Base-by-base conservation (phyloP, 2,888 invertebrate genomes). In the Spilarctia lutea region DNA sequence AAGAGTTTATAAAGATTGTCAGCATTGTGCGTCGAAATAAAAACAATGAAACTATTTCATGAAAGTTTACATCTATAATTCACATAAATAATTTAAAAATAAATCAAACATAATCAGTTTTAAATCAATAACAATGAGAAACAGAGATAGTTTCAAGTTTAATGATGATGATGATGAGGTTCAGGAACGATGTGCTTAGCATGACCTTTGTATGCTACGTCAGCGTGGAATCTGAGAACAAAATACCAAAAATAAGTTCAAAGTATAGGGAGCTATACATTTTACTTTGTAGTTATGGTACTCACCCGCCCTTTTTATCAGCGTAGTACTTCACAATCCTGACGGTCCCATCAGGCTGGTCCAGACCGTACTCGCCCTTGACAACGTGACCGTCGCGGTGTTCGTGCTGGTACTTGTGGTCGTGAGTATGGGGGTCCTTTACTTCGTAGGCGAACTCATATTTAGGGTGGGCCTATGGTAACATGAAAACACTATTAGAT, bases 341-440 rank as follows among this genome's bases (percentile, higher is more conserved):
- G 81, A 78, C 76, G 78, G 68, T 83, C 60, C 76, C 84, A 27
- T 83, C 80, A 56, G 83, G 83, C 65, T 83, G 75, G 30, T 84
- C 72, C 56, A 83, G 66, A 0, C 76, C 75, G 77, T 83, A 83
- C 60, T 68, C 76, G 69, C 85, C 85, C 76, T 83, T 80, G 0
- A 85, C 79, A n/a, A 73, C 79, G 71, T 87, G 84, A 45, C 87
- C 87, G 45, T 86, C 81, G 63, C 82, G 87, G 80, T 91, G 89
- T 86, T 96, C 96, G 68, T 92, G 90, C 88, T 94, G 95, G 77
- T 86, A 85, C 88, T 95, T 95, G 84, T 90, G 87, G 89, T 96
- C 96, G 30, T 94, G 94, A 70, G 96, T 96, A 85, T 95, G 94
- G 24, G 90, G 90, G 81, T 96, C 95, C 72, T 91, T 87, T 45